Evolutionary conservation across 2,797 vertebrate species (phyloP), one percentile per base, ranked within the genome.

Genomic region (Furcifer pardalis): DNA sequence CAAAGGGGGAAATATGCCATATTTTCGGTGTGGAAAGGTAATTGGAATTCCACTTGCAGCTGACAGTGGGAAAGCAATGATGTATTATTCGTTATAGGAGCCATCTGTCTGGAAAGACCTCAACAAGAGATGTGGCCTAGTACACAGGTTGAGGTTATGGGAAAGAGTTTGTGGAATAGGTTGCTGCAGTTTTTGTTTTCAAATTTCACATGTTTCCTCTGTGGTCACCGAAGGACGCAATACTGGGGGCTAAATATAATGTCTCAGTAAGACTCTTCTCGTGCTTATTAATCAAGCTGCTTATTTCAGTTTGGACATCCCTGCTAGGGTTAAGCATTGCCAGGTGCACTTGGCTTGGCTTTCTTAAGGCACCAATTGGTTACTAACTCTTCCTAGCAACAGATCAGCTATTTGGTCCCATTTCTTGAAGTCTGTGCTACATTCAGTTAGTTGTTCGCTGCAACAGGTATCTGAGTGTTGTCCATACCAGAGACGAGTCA

Each of bases 341-440:
- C 88, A 77, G 59, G 66, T 87, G 63, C 74, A 82, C 37, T 90
- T 86, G 86, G 84, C 63, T 80, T 68, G 63, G 5, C 25, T 69
- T 91, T 71, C 2, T 7, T 13, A 60, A 79, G 87, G 72, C 87
- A 81, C 49, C 88, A 84, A 84, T 87, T 90, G 91, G 86, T 79
- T 71, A 82, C 89, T 88, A 87, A 75, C 80, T 86, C 66, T 77
- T 80, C 42, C 87, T 89, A 92, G 88, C 86, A 87, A 75, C 87
- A 90, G 90, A 85, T 81, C 89, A 87, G 77, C 76, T 59, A 73
- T 90, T 93, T 84, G 23, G 86, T 85, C 89, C 86, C 85, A 90
- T 49, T 91, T 85, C 91, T 89, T 86, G 77, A 91, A 90, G 83
- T 82, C 89, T 89, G 30, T 83, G 65, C 74, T 88, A 88, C 62